Base-by-base conservation (phyloP, 2,113 vertebrate species). In the Anas platyrhynchos region DNA sequence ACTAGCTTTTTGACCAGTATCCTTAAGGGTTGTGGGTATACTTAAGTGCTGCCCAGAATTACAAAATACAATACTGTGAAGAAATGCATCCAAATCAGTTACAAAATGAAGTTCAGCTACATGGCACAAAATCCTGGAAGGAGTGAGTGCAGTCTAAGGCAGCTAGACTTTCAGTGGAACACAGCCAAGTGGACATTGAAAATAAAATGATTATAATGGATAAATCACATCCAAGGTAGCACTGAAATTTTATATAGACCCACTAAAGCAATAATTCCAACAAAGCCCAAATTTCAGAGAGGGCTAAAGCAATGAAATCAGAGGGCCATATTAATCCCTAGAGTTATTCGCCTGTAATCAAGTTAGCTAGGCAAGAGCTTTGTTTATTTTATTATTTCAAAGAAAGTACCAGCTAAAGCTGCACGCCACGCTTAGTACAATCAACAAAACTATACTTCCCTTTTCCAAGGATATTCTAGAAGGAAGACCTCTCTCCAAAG, bases 121-220 rank as follows among this genome's bases (percentile, higher is more conserved):
- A 25, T 29, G 14, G 13, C n/a, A 80, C 23, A 4, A 66, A 59
- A 62, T 83, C 55, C 50, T 66, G 25, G 43, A 94, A 93, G 69
- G 93, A 54, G 22, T 66, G 76, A 91, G n/a, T 27, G 41, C 23
- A 75, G 20, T 59, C 54, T 59, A 87, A 87, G 76, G 46, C 58
- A 94, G 12, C 5, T 74, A 18, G 21, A 74, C 32, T 91, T 3
- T 91, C 63, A 83, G 44, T 54, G 43, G 58, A 93, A 91, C 10
- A 44, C 16, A 89, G 36, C 32, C 86, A 91, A 86, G 29, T 50
- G 46, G 25, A 46, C 83, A 65, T 9, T 89, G n/a, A 74, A 94
- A 83, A 94, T 18, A 86, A 81, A 95, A 96, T 84, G 55, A 65
- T 16, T 82, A 16, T 63, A 67, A 88, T 72, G 61, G 32, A 81